Evolutionary conservation across 2,797 vertebrate species (phyloP).

Genomic region (Eulemur mongoz): DNA sequence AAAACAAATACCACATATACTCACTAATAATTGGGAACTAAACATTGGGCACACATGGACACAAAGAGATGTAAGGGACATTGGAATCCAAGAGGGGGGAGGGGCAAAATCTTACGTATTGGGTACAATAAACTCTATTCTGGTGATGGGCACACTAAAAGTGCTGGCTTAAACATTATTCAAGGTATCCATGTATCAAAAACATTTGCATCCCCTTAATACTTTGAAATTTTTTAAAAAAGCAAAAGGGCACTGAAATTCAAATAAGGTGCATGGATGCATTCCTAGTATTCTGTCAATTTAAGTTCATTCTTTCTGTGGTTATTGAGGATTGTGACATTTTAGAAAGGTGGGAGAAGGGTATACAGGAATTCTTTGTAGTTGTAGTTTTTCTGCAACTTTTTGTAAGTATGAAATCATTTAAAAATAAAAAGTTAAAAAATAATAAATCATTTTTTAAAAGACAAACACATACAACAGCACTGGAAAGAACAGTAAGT

Average conservation of each 20-base stretch:
- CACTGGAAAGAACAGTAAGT: neutral
- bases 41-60: no score
- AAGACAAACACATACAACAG: neutral
- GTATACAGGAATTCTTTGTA: neutral
- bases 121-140: neutral
- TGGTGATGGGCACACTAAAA: neutral
- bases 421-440: neutral
- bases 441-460: neutral
- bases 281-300: neutral
- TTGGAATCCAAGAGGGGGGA: neutral
- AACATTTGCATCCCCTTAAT: neutral
- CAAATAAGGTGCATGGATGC: fast-evolving
- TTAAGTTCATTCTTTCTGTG: neutral
- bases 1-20: no score
- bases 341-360: neutral
- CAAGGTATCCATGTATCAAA: neutral
- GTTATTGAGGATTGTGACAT: neutral
- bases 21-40: no score
- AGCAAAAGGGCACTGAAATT: neutral
- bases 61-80: no score
- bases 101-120: neutral
- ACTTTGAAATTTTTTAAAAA: neutral
- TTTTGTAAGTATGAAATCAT: neutral
- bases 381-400: neutral
- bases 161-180: neutral